These are phyloP conservation scores for Eristalis intricaria DNA, from an alignment of 2,888 invertebrate species.

Conservation along the genomic window DNA sequence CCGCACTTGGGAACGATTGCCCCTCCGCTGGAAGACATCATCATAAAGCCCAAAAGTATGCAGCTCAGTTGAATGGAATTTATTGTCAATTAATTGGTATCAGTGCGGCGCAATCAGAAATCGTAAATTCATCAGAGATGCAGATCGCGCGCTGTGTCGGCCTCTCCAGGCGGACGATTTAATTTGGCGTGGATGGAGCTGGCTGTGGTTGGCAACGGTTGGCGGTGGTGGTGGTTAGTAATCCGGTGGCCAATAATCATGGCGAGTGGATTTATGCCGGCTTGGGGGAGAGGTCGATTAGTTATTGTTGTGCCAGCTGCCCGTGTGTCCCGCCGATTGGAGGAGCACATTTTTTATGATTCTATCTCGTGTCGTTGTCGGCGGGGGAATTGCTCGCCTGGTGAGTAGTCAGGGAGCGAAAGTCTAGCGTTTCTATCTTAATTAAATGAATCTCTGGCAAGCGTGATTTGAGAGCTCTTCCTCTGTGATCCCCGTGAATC, in stretches of 20 bases:
- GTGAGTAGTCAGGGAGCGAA: slow-evolving; percentile 45
- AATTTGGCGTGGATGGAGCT: slow-evolving; percentile 58
- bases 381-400: neutral
- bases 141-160: slow-evolving; percentile 50
- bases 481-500: neutral
- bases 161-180: slow-evolving; percentile 60
- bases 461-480: slow-evolving; percentile 46
- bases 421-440: slow-evolving; percentile 67
- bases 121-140: slow-evolving; percentile 73
- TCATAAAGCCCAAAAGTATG: slow-evolving; percentile 65
- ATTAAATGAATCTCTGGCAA: slow-evolving; percentile 56
- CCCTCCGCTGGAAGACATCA: slow-evolving; percentile 22
- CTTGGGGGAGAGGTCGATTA: slow-evolving; percentile 70
- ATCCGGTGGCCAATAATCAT: slow-evolving; percentile 67
- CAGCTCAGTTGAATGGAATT: slow-evolving; percentile 64
- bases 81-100: slow-evolving; percentile 73
- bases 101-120: slow-evolving; percentile 69
- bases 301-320: slow-evolving; percentile 59
- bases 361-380: slow-evolving; percentile 34
- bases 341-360: slow-evolving; percentile 58
- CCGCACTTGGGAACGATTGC: neutral
- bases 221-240: neutral
- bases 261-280: slow-evolving; percentile 68
- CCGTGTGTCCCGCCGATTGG: slow-evolving; percentile 14
- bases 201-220: neutral